These are phyloP conservation scores for Agonum fuliginosum DNA, from an alignment of 2,888 invertebrate species.

Conservation along the genomic window DNA sequence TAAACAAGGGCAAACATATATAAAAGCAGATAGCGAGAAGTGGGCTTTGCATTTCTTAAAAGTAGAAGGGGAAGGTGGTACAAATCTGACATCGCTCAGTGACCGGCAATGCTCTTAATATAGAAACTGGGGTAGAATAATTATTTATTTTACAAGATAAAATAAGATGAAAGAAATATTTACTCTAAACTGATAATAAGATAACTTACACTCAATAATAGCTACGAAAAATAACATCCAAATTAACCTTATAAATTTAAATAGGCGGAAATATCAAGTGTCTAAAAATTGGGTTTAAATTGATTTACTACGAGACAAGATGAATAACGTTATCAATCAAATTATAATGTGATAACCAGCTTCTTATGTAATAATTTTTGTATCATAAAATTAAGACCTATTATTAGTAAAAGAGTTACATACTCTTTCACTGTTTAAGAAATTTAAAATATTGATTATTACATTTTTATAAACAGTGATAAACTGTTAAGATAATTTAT, in stretches of 20 bases:
- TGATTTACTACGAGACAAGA: not conserved
- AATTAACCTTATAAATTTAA: too few species aligned
- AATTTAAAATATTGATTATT: too few species aligned
- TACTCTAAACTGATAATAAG: not conserved
- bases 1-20: too few species aligned
- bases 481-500: too few species aligned
- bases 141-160: not conserved
- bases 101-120: too few species aligned
- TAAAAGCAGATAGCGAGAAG: too few species aligned
- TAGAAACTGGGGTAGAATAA: slow-evolving; percentile 6
- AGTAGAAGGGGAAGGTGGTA: too few species aligned
- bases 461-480: too few species aligned
- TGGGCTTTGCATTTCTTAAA: too few species aligned
- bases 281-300: not conserved
- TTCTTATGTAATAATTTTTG: not conserved
- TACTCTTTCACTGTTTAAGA: not conserved
- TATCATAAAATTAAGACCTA: not conserved
- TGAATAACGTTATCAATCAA: slow-evolving; percentile 22
- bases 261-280: not conserved
- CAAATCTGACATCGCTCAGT: too few species aligned
- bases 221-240: not conserved
- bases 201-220: not conserved
- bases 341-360: slow-evolving; percentile 5
- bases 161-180: slow-evolving; percentile 17
- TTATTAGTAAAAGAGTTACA: too few species aligned